These are phyloP conservation scores for Emydura subglobosa DNA, from an alignment of 2,113 vertebrate species.

Conservation along the genomic window DNA sequence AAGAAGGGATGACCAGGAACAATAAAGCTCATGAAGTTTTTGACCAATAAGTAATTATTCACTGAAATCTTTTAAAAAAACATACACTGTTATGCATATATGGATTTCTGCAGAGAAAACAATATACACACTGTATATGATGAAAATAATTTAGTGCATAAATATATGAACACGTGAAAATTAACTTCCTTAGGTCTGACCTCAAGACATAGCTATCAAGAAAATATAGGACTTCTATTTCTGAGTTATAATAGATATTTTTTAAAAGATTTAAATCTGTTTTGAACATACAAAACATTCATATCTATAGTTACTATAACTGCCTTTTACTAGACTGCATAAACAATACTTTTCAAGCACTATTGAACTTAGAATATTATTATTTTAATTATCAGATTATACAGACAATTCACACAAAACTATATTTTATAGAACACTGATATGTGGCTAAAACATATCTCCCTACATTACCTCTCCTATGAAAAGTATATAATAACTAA, in stretches of 20 bases:
- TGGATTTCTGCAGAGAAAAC: not conserved
- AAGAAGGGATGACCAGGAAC: not conserved
- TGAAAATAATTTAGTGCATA: not conserved
- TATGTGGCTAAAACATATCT: not conserved
- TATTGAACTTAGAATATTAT: not conserved
- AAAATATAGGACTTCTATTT: not conserved
- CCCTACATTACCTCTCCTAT: not conserved
- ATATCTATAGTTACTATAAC: not conserved
- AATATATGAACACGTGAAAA: not conserved
- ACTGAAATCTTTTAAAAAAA: not conserved
- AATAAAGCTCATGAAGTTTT: not conserved
- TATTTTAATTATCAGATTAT: not conserved
- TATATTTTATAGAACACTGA: not conserved
- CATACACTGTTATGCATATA: not conserved
- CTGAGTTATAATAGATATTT: not conserved
- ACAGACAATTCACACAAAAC: not conserved
- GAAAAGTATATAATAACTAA: not conserved
- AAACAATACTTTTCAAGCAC: not conserved
- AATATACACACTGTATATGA: not conserved
- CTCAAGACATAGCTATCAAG: not conserved
- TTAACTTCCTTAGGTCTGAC: not conserved
- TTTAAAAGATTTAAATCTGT: not conserved
- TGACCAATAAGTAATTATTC: not conserved
- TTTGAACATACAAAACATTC: not conserved
- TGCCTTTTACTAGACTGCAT: not conserved